A percentile compares a stretch with the other conserved stretches of the same genome.
Conservation (phyloP, 2,797 vertebrate genomes). For the Dendrocincla tyrannina region DNA sequence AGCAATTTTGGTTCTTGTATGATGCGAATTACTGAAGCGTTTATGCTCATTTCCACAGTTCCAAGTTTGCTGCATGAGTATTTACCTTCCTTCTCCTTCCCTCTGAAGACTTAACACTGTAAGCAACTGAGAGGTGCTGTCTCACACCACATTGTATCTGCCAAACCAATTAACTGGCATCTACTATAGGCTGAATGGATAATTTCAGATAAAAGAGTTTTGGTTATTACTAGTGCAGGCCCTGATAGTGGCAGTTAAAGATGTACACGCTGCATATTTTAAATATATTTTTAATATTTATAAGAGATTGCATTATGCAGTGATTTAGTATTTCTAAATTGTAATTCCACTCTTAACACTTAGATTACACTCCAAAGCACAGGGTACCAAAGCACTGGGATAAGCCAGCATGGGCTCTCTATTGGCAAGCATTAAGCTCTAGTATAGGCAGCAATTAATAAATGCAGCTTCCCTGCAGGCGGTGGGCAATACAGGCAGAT, state of each 20-base stretch:
- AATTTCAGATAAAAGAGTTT: not conserved
- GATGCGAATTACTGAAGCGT: not conserved
- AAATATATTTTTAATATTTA: not conserved
- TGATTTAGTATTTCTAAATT: not conserved
- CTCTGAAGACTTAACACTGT: not conserved
- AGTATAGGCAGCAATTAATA: not conserved
- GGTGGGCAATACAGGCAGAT: not conserved
- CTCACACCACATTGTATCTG: not conserved
- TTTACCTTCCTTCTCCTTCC: not conserved
- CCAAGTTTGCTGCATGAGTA: not conserved
- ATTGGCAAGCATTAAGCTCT: not conserved
- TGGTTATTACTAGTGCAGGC: not conserved
- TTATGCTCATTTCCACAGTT: not conserved
- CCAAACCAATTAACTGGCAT: not conserved
- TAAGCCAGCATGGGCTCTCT: not conserved
- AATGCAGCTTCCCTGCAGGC: not conserved
- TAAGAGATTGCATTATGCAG: not conserved
- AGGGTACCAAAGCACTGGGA: not conserved
- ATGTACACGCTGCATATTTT: accelerated
- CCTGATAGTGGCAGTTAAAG: accelerated
- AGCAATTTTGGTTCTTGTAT: not conserved
- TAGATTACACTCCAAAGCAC: not conserved
- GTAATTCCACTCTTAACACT: not conserved
- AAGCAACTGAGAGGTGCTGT: not conserved
- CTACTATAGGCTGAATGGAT: not conserved